Evolutionary conservation across 1,140 invertebrate species (phyloP).

Genomic region (Drosophila guanche): DNA sequence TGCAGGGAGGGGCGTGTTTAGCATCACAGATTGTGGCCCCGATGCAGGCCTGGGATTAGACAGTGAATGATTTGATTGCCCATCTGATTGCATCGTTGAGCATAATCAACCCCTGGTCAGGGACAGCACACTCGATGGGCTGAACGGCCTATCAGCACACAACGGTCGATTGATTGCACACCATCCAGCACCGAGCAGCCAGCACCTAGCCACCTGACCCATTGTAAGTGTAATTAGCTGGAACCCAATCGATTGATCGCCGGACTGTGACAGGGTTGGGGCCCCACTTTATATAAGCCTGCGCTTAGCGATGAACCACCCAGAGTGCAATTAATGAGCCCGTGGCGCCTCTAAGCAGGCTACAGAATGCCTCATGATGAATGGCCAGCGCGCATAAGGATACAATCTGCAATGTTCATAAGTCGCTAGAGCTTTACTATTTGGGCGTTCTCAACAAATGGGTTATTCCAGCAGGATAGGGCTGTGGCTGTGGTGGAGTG

Average conservation of each 20-base stretch:
- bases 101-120: conserved; percentile 26
- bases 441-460: conserved; percentile 18
- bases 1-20: neutral
- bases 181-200: conserved; percentile 1
- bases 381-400: neutral
- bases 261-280: neutral
- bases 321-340: conserved; percentile 8
- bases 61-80: conserved; percentile 15
- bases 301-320: neutral
- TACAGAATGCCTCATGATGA: conserved; percentile 15
- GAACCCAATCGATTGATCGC: conserved; percentile 40
- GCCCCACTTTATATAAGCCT: conserved; percentile 32
- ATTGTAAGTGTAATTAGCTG: conserved; percentile 29
- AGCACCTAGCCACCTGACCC: neutral
- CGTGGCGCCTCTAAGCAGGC: conserved; percentile 1
- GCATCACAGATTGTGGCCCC: conserved; percentile 13
- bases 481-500: neutral
- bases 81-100: conserved; percentile 31
- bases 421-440: conserved; percentile 2
- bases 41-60: conserved; percentile 18
- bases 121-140: neutral
- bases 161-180: conserved; percentile 39
- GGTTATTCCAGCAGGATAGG: neutral
- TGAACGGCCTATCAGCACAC: conserved; percentile 25
- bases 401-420: conserved; percentile 19